phyloP scores from a whole-genome alignment of 2,113 vertebrate species.

The Patagioenas fasciata region DNA sequence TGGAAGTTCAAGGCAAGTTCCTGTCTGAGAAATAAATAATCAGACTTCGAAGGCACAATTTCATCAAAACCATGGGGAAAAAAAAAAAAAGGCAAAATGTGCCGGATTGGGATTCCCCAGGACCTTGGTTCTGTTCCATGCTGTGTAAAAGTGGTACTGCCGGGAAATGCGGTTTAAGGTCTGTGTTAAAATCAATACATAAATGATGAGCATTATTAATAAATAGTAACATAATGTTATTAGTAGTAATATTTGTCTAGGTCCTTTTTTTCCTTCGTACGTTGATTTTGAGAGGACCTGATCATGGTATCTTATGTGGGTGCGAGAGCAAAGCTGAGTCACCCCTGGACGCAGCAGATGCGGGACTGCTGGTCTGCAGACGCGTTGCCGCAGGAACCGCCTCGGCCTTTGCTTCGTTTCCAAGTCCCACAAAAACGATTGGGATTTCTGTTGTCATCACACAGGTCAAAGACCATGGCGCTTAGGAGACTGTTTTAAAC shows the following conservation, averaged over 20 bases:
- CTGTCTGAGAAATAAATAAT: neutral
- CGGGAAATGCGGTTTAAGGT: neutral
- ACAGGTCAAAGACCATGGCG: neutral
- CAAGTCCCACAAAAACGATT: neutral
- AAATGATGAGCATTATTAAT: neutral
- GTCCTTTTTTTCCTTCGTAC: neutral
- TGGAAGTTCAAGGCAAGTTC: neutral
- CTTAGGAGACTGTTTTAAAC: neutral
- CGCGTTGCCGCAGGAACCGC: neutral
- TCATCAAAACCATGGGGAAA: neutral
- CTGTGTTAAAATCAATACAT: neutral
- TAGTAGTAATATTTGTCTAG: neutral
- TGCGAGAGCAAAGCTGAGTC: neutral
- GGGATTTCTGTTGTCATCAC: neutral
- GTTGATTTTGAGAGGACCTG: neutral
- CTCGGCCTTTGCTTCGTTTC: neutral
- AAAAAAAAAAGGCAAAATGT: neutral
- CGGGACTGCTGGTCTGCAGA: neutral
- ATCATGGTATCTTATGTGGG: neutral
- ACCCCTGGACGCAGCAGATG: neutral
- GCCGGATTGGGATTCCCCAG: neutral
- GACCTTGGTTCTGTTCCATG: neutral
- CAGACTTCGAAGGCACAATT: neutral
- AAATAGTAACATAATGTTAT: neutral
- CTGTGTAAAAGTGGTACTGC: neutral